Evolutionary conservation across 2,797 vertebrate genomes (phyloP).

Genomic region (Falco cherrug): DNA sequence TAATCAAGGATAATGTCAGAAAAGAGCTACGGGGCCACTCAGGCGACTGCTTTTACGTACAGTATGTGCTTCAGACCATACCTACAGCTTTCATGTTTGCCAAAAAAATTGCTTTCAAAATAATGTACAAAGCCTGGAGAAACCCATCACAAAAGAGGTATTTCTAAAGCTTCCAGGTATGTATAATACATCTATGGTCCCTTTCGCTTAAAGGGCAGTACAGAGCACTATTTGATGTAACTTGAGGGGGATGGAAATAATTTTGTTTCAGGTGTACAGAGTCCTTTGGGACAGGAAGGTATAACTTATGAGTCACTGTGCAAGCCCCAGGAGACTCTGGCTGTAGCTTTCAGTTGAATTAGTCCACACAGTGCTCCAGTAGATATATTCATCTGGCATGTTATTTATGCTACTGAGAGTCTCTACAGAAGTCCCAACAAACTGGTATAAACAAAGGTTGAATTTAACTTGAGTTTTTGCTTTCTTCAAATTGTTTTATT

Average conservation of each 20-base stretch:
- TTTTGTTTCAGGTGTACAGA: background rate
- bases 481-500: background rate
- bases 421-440: background rate
- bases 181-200: background rate
- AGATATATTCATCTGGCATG: background rate
- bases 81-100: background rate
- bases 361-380: background rate
- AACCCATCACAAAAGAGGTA: background rate
- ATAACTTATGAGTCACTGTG: background rate
- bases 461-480: background rate
- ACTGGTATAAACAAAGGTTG: background rate
- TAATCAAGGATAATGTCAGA: background rate
- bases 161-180: background rate
- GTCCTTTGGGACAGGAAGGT: background rate
- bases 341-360: background rate
- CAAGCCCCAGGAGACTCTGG: background rate
- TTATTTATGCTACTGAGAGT: background rate
- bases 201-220: background rate
- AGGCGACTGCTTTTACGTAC: background rate
- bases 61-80: background rate
- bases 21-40: background rate
- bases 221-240: background rate
- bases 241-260: background rate
- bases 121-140: background rate
- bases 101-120: background rate